These are phyloP conservation scores for sheep (Ovis aries) DNA, from an alignment of 2,113 vertebrate species.

Conservation along the genomic window DNA sequence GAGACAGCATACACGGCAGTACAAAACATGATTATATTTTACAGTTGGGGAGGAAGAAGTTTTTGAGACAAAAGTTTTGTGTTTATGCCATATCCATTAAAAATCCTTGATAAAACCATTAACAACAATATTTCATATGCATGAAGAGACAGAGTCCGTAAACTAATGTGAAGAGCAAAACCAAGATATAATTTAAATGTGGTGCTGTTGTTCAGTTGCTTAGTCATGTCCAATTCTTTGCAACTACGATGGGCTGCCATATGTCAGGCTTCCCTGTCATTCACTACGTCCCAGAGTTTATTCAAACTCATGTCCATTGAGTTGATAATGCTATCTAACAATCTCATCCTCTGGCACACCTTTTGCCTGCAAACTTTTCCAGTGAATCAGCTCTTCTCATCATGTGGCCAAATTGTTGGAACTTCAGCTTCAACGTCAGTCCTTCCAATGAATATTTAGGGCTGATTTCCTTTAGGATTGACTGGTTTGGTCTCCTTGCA, in stretches of 20 bases:
- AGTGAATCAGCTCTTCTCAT: not conserved
- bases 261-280: not conserved
- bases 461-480: not conserved
- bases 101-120: not conserved
- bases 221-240: not conserved
- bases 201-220: not conserved
- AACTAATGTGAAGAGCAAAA: not conserved
- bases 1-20: not conserved
- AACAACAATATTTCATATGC: not conserved
- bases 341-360: not conserved
- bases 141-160: not conserved
- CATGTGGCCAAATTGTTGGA: not conserved
- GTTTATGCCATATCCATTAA: not conserved
- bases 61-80: not conserved
- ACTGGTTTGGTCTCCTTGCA: not conserved
- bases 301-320: not conserved
- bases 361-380: not conserved
- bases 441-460: not conserved
- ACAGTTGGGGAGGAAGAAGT: not conserved
- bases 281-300: not conserved
- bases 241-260: not conserved
- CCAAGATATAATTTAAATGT: not conserved
- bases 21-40: not conserved
- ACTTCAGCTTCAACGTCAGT: not conserved
- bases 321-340: not conserved